These are phyloP conservation scores for Brachypalpus laphriformis DNA, from an alignment of 2,888 invertebrate genomes.

Conservation along the genomic window DNA sequence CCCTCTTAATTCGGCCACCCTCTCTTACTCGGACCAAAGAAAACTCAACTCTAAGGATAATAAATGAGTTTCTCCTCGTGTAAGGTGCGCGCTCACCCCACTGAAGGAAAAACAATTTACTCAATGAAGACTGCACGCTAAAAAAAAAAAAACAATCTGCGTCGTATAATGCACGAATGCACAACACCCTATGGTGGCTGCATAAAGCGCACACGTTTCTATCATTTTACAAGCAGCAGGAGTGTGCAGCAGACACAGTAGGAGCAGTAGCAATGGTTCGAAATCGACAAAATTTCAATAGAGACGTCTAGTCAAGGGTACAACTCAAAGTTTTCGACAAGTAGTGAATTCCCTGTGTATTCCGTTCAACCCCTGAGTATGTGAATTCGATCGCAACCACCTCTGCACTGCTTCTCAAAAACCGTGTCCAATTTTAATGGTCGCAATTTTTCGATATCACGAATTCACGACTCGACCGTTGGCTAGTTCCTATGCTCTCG, in stretches of 20 bases:
- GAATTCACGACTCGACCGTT: conserved; percentile 42
- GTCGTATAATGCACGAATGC: conserved; percentile 69
- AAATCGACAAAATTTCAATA: conserved; percentile 53
- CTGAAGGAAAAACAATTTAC: conserved; percentile 65
- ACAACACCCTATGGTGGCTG: conserved; percentile 57
- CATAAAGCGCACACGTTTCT: conserved; percentile 59
- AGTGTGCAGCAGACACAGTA: neutral
- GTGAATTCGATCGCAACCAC: conserved; percentile 37
- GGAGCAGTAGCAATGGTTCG: neutral
- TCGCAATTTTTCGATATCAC: conserved; percentile 61
- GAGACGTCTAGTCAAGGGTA: conserved; percentile 30
- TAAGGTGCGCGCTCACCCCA: conserved; percentile 48
- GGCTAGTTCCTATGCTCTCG: conserved; percentile 28
- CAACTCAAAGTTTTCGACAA: neutral
- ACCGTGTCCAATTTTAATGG: conserved; percentile 63
- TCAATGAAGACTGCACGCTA: conserved; percentile 50
- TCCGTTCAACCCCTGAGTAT: conserved; percentile 18
- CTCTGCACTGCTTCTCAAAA: conserved; percentile 9
- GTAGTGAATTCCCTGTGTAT: neutral
- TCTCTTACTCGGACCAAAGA: conserved; percentile 6
- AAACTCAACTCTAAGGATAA: conserved; percentile 42
- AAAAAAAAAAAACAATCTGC: conserved; percentile 60
- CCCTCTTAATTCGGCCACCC: conserved; percentile 3
- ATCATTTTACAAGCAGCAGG: conserved; percentile 68
- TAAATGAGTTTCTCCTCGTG: conserved; percentile 47